These are phyloP conservation scores for Onthophagus taurus DNA, from an alignment of 1,140 invertebrate species.

Conservation along the genomic window DNA sequence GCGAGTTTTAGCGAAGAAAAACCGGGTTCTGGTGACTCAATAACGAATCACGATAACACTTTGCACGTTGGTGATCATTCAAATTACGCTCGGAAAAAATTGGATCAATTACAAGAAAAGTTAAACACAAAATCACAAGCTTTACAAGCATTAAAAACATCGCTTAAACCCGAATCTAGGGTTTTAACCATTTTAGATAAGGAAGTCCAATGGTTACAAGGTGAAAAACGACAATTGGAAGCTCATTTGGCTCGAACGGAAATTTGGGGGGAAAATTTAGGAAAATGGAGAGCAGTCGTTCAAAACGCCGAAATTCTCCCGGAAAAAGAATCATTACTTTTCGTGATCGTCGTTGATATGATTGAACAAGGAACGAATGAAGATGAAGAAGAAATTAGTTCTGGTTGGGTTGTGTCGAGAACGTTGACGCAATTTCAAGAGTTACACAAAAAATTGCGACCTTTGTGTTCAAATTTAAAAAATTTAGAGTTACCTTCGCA, in stretches of 20 bases:
- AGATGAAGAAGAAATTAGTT: conserved; percentile 55
- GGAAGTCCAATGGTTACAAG: conserved; percentile 70
- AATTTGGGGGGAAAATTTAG: conserved; percentile 80
- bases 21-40: conserved; percentile 43
- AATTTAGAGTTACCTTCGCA: conserved; percentile 71
- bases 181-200: conserved; percentile 66
- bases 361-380: conserved; percentile 50
- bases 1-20: conserved; percentile 40
- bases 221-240: conserved; percentile 68
- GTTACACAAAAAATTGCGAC: conserved; percentile 71
- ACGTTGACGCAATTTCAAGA: conserved; percentile 77
- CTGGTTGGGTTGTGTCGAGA: conserved; percentile 75
- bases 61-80: conserved; percentile 67
- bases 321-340: conserved; percentile 59
- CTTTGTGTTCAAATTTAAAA: conserved; percentile 70
- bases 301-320: conserved; percentile 63
- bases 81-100: conserved; percentile 68
- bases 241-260: conserved; percentile 78
- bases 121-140: conserved; percentile 73
- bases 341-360: conserved; percentile 73
- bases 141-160: conserved; percentile 63
- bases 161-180: conserved; percentile 66
- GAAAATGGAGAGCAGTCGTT: conserved; percentile 73
- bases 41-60: conserved; percentile 39
- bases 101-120: conserved; percentile 70